Evolutionary conservation across 2,113 vertebrate species (phyloP).

Genomic region (Petromus typicus): DNA sequence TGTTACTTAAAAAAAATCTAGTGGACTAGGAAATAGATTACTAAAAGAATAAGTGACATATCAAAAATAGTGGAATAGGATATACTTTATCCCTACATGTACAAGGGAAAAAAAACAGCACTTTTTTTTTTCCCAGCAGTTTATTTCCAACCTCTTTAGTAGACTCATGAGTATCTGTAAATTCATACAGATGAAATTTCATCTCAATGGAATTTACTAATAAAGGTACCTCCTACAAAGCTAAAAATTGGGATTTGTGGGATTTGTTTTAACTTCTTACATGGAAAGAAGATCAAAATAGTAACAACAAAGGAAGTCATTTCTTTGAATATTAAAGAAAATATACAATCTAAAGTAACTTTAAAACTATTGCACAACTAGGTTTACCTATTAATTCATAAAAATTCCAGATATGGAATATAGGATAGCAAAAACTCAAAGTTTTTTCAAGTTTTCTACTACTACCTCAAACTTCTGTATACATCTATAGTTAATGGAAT

Average conservation of each 20-base stretch:
- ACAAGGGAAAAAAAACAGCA: background rate
- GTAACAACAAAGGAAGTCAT: background rate
- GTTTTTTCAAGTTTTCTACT: conserved; percentile 48
- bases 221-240: conserved; percentile 33
- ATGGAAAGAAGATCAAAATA: conserved; percentile 9
- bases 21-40: conserved; percentile 4
- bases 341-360: conserved; percentile 34
- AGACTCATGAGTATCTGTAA: conserved; percentile 1
- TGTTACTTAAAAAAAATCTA: conserved; percentile 47
- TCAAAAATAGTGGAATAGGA: conserved; percentile 35
- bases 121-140: background rate
- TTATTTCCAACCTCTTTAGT: background rate
- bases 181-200: conserved; percentile 25
- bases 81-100: background rate
- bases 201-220: conserved; percentile 45
- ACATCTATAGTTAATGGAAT: conserved; percentile 4
- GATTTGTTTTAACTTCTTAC: conserved; percentile 50
- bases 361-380: conserved; percentile 25
- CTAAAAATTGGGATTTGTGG: conserved; percentile 36
- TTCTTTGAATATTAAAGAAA: conserved; percentile 58
- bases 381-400: conserved; percentile 35
- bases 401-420: conserved; percentile 28
- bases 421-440: conserved; percentile 37
- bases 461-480: conserved; percentile 39
- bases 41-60: conserved; percentile 51